Base-by-base conservation (phyloP, 1,140 invertebrate genomes). In the Maniola jurtina region DNA sequence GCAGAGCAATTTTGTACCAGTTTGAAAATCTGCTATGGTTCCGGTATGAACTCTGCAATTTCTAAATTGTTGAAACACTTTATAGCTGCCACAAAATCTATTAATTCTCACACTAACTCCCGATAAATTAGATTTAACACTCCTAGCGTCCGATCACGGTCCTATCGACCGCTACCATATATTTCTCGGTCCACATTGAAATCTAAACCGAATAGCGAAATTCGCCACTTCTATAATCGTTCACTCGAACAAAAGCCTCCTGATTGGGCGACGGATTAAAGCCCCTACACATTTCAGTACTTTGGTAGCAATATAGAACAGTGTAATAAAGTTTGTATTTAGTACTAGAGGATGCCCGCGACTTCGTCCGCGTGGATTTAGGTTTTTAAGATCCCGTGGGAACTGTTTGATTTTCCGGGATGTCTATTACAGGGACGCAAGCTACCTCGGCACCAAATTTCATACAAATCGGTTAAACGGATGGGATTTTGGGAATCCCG, bases 241-340 rank as follows among this genome's bases (percentile, higher is more conserved):
- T 71, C 71, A 72, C 45, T 68, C 64, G 62, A 70, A 80, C 78
- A 80, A 79, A 76, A 77, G 78, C 74, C 70, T 45, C 54, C 72
- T 77, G 72, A 80, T 80, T 76, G 71, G 72, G 65, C 59, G 66
- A 66, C 64, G 72, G 77, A 76, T 80, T 80, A 74, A 57, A n/a
- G 55, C n/a, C 36, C 35, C 9, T 40, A 13, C 14, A 57, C 54
- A 56, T 33, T 33, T 33, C 15, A 11, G 14, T 13, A n/a, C 45
- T n/a, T 47, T 9, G 9, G 16, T 13, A 56, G 6, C n/a, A 7
- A 35, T 56, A n/a, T n/a, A n/a, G n/a, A n/a, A n/a, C n/a, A n/a
- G n/a, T n/a, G n/a, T n/a, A n/a, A n/a, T n/a, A n/a, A n/a, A n/a
- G n/a, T n/a, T n/a, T n/a, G n/a, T n/a, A n/a, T n/a, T n/a, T n/a